These are phyloP conservation scores for Sebastes elongatus DNA, from an alignment of 2,797 vertebrate genomes.

Conservation along the genomic window DNA sequence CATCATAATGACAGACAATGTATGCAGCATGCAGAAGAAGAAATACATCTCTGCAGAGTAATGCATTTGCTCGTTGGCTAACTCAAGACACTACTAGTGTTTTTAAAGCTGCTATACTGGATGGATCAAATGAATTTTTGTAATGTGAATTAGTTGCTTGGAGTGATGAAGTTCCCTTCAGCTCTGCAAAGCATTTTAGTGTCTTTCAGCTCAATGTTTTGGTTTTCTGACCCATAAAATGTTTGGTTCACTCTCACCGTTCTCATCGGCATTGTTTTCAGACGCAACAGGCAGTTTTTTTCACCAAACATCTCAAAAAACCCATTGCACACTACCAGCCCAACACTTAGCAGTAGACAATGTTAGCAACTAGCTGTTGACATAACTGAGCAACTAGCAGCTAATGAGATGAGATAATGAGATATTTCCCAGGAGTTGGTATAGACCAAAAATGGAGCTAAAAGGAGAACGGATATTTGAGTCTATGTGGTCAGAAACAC, in stretches of 20 bases:
- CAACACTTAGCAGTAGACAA: background rate
- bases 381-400: background rate
- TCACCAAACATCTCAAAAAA: background rate
- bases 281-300: background rate
- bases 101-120: background rate
- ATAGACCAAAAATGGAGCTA: background rate
- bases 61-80: background rate
- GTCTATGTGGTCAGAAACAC: background rate
- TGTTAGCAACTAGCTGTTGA: background rate
- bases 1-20: background rate
- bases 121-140: background rate
- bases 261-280: background rate
- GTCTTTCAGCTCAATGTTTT: background rate
- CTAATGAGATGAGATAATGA: background rate
- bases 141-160: background rate
- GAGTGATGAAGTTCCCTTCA: background rate
- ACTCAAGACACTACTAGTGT: background rate
- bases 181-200: background rate
- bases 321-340: background rate
- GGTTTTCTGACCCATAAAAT: background rate
- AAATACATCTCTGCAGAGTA: background rate
- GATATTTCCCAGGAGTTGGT: background rate
- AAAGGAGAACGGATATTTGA: background rate
- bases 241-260: background rate
- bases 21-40: background rate